A percentile compares a stretch with the other conserved stretches of the same genome.
Evolutionary conservation across 2,113 vertebrate species (phyloP).

Genomic region (Lophochroa leadbeateri): DNA sequence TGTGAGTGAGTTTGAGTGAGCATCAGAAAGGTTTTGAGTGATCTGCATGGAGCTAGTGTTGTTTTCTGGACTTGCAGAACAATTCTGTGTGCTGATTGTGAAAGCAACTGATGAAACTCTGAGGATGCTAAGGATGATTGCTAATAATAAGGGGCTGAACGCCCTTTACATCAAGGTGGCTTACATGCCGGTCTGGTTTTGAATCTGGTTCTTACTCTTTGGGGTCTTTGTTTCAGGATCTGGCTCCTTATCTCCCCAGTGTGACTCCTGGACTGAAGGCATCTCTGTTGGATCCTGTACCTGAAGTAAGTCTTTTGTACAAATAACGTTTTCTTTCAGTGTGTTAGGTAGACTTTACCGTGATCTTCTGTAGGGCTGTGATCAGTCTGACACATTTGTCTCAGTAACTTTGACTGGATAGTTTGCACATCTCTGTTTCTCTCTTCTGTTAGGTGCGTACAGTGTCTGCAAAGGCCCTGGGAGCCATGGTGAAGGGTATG

Average conservation of each 20-base stretch:
- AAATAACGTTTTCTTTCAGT: neutral
- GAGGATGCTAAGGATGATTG: neutral
- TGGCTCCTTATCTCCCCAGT: constrained; percentile 96
- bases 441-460: constrained; percentile 87
- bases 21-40: neutral
- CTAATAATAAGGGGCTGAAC: neutral
- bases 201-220: neutral
- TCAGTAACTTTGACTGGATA: neutral
- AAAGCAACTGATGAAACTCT: neutral
- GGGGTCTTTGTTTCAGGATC: constrained; percentile 79
- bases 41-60: neutral
- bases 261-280: constrained; percentile 95
- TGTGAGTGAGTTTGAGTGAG: neutral
- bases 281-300: constrained; percentile 94
- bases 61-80: neutral
- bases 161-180: neutral
- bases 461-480: constrained; percentile 95
- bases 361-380: neutral
- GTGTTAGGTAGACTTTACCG: neutral
- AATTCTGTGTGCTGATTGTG: neutral
- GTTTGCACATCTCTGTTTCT: neutral
- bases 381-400: neutral
- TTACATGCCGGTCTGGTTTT: neutral
- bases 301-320: constrained; percentile 83
- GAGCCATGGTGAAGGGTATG: constrained; percentile 99